Evolutionary conservation across 1,140 invertebrate genomes (phyloP), one percentile per base, ranked within the genome.

Genomic region (Calliopsis andreniformis): DNA sequence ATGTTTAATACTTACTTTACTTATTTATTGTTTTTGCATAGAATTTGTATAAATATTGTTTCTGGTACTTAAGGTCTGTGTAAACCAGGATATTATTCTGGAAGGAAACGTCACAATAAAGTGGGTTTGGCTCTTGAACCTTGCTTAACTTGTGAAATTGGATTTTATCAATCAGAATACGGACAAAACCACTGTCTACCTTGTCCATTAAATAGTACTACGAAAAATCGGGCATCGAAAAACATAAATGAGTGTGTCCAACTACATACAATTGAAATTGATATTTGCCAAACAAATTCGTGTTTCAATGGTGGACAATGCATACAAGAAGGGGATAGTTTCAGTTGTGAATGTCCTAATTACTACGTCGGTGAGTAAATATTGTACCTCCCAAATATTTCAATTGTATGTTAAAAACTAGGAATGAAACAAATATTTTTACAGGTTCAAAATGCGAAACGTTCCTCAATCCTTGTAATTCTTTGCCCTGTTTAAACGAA

Each of bases 111-210:
- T 25, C 78, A 89, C 16, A 78, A 77, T 16, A 66, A 70, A 16
- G 47, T 56, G 23, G 51, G 32, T 39, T 23, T 84, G 5, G 68
- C 82, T 12, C 35, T 88, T 3, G 82, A 84, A 8, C 89, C 93
- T 32, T 96, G 95, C 82, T 90, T 91, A 58, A 93, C 93, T 0
- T 96, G 95, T 85, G 87, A 90, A 3, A 79, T 93, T 43, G 95
- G 95, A 0, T 92, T 88, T 59, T 96, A 94, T 83, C 95, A 96
- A 84, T 86, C 93, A 2, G 76, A 93, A 14, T 94, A 94, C 80
- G 94, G 94, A 16, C 91, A 94, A 86, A 88, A 78, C 1, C 78
- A 85, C 20, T 96, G 95, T 85, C 62, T 90, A 3, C 58, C 86
- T 2, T 96, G 95, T 90, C 94, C 94, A 1, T 70, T 79, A 3